Evolutionary conservation across 2,113 vertebrate species (phyloP).

Genomic region (Muntiacus reevesi): DNA sequence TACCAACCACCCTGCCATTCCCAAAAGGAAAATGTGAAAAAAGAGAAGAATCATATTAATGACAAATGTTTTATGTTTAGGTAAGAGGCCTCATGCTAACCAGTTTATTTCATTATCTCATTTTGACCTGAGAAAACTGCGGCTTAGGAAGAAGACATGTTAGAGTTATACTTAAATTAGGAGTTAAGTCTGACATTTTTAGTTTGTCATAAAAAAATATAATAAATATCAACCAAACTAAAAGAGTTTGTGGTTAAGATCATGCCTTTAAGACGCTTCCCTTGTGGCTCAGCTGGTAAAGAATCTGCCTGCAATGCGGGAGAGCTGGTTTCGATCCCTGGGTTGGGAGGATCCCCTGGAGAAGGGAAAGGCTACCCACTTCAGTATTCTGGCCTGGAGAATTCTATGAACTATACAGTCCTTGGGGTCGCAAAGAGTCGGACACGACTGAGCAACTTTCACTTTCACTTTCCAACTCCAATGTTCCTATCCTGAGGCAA

Average conservation of each 20-base stretch:
- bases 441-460: too few relatives aligned
- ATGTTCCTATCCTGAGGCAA: background rate
- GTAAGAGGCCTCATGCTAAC: background rate
- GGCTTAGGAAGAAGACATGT: background rate
- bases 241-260: background rate
- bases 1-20: background rate
- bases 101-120: background rate
- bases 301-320: too few relatives aligned
- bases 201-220: background rate
- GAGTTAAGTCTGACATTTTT: background rate
- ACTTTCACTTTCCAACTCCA: background rate
- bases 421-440: too few relatives aligned
- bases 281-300: too few relatives aligned
- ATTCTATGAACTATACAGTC: too few relatives aligned
- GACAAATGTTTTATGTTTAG: background rate
- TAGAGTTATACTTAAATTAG: background rate
- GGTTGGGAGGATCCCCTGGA: too few relatives aligned
- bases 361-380: too few relatives aligned
- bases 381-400: too few relatives aligned
- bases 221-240: background rate
- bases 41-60: background rate
- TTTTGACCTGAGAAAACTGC: background rate
- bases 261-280: background rate
- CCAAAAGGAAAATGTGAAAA: background rate
- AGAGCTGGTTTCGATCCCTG: too few relatives aligned